Evolutionary conservation across 2,113 vertebrate genomes (phyloP).

Genomic region (Danionella cerebrum): DNA sequence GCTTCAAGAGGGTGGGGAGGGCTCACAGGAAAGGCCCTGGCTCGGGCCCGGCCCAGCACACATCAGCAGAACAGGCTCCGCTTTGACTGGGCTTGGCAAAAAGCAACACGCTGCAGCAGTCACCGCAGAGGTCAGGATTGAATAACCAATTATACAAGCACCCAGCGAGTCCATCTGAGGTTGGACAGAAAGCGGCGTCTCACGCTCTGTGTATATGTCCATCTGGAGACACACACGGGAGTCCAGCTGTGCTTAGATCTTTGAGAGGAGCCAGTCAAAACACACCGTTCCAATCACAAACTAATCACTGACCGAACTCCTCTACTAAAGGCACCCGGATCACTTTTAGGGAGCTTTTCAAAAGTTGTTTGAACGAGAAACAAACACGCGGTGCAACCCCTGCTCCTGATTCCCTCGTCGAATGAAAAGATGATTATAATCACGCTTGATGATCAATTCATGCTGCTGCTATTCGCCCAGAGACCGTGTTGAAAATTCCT

Average conservation of each 20-base stretch:
- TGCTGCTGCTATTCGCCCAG: conserved; percentile 57
- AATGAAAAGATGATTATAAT: conserved; percentile 62
- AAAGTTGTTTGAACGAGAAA: neutral
- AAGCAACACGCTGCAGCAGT: conserved; percentile 15
- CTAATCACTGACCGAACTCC: too few species aligned
- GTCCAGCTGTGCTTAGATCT: conserved; percentile 2
- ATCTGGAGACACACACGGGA: neutral
- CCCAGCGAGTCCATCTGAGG: conserved; percentile 88
- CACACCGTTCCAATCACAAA: conserved; percentile 3
- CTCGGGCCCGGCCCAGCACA: conserved; percentile 75
- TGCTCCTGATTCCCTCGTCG: conserved; percentile 30
- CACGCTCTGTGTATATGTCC: neutral
- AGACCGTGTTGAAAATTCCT: conserved; percentile 60
- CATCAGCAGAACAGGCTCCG: conserved; percentile 75
- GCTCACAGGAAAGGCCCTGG: conserved; percentile 98
- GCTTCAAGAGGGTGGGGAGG: conserved; percentile 88
- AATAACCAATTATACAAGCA: conserved; percentile 94
- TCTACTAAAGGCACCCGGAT: neutral
- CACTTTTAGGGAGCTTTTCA: conserved; percentile 5
- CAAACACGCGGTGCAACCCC: neutral
- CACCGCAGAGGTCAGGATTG: conserved; percentile 74
- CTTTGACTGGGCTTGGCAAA: conserved; percentile 92
- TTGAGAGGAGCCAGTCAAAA: neutral
- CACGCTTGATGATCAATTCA: conserved; percentile 69
- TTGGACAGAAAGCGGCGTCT: conserved; percentile 41